A percentile compares a stretch with the other conserved stretches of the same genome.
These are phyloP conservation scores for Brachylomia viminalis DNA, from an alignment of 2,888 invertebrate species.

Conservation along the genomic window DNA sequence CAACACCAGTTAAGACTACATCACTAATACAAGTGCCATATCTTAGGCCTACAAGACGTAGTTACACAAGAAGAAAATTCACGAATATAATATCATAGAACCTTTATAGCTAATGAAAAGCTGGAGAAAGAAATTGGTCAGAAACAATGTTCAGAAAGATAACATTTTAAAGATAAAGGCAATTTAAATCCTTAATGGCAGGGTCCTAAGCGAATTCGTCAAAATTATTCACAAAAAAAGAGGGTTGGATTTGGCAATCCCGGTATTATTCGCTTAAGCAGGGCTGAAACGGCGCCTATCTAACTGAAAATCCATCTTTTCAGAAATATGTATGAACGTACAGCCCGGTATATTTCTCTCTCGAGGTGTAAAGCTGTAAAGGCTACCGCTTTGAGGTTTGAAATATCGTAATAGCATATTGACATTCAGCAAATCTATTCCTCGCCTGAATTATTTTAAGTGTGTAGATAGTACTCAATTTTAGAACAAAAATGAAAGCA, in stretches of 20 bases:
- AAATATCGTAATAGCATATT: constrained; percentile 54
- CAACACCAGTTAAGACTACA: constrained; percentile 45
- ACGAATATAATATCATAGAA: constrained; percentile 20
- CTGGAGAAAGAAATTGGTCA: constrained; percentile 33
- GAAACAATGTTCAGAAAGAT: constrained; percentile 38
- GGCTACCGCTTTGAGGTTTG: constrained; percentile 45
- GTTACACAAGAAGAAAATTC: constrained; percentile 12
- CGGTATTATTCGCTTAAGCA: constrained; percentile 63
- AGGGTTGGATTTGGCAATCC: constrained; percentile 59
- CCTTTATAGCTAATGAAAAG: constrained; percentile 40
- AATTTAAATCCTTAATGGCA: constrained; percentile 64
- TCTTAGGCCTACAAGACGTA: constrained; percentile 25
- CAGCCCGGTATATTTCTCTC: constrained; percentile 47
- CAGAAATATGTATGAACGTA: constrained; percentile 58
- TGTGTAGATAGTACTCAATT: background rate
- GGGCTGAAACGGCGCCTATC: constrained; percentile 47
- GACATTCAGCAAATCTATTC: constrained; percentile 45
- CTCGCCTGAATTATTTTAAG: constrained; percentile 7
- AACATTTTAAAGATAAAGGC: constrained; percentile 53
- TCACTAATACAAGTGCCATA: constrained; percentile 42
- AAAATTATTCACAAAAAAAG: constrained; percentile 65
- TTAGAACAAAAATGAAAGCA: background rate
- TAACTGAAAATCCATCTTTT: constrained; percentile 60
- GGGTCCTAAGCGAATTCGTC: constrained; percentile 57
- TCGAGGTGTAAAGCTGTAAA: constrained; percentile 55